phyloP scores from a whole-genome alignment of 2,888 invertebrate species.

The Tigriopus californicus region DNA sequence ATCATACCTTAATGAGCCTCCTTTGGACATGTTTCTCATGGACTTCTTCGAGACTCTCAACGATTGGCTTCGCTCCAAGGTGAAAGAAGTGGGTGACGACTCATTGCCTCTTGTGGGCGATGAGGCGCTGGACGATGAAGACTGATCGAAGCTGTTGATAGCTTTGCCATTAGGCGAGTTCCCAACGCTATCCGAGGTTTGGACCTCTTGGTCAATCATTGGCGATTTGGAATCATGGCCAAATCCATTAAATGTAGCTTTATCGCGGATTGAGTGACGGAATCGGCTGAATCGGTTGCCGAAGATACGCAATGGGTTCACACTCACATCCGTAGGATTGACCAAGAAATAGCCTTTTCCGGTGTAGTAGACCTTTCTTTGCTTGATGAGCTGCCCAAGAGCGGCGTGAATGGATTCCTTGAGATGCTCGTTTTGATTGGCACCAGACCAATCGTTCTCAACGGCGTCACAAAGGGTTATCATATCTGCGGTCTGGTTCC shows the following conservation, averaged over 20 bases:
- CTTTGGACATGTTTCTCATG: not conserved
- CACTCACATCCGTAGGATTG: not conserved
- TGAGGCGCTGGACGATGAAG: not conserved
- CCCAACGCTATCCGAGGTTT: not conserved
- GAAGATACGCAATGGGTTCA: not conserved
- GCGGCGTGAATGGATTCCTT: slow-evolving; percentile 18
- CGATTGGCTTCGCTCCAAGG: slow-evolving; percentile 13
- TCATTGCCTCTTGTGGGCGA: not conserved
- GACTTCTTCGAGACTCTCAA: slow-evolving; percentile 13
- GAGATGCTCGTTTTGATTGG: not conserved
- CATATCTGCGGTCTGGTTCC: slow-evolving; percentile 5
- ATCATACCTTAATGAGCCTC: slow-evolving; percentile 13
- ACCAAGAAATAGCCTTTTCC: slow-evolving; percentile 15
- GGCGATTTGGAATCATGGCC: not conserved
- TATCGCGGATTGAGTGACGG: not conserved
- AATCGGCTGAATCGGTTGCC: not conserved
- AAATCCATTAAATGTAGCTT: not conserved
- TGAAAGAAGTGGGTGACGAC: slow-evolving; percentile 1
- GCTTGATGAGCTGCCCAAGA: slow-evolving; percentile 19
- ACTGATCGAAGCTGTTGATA: not conserved
- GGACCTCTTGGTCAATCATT: not conserved
- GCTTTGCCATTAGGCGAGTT: not conserved
- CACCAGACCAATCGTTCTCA: slow-evolving; percentile 3
- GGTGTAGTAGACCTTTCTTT: slow-evolving; percentile 18
- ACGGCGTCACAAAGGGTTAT: not conserved